phyloP scores from a whole-genome alignment of 2,113 vertebrate species.

The Gnathonemus longibarbis region DNA sequence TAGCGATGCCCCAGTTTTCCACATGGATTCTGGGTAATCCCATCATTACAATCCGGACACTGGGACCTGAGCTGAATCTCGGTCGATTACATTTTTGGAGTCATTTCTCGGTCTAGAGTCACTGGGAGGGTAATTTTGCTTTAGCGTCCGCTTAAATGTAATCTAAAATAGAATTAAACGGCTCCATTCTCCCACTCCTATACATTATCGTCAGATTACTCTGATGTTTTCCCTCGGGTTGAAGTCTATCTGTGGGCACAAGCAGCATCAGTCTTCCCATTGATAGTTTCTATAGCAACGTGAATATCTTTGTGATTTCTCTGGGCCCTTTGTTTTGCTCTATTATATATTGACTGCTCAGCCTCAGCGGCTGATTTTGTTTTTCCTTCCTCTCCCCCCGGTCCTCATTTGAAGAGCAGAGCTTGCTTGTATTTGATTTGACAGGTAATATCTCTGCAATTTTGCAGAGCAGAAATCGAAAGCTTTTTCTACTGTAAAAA shows the following conservation, averaged over 20 bases:
- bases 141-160: background rate
- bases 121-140: background rate
- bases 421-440: background rate
- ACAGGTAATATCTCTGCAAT: background rate
- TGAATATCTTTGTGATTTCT: background rate
- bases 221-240: background rate
- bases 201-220: background rate
- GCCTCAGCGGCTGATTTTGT: background rate
- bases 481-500: background rate
- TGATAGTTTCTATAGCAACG: constrained; percentile 16
- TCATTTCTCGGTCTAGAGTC: background rate
- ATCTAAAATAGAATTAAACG: background rate
- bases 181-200: background rate
- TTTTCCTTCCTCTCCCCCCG: background rate
- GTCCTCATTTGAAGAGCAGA: background rate
- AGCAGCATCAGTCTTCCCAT: background rate
- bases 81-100: background rate
- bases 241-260: background rate
- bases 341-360: background rate
- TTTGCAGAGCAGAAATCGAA: background rate
- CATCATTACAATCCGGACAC: background rate
- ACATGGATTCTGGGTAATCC: background rate
- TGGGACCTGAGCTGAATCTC: background rate
- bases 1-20: background rate
- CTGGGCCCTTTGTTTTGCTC: background rate